These are phyloP conservation scores for Ferrisia virgata DNA, from an alignment of 2,888 invertebrate genomes.

Conservation along the genomic window DNA sequence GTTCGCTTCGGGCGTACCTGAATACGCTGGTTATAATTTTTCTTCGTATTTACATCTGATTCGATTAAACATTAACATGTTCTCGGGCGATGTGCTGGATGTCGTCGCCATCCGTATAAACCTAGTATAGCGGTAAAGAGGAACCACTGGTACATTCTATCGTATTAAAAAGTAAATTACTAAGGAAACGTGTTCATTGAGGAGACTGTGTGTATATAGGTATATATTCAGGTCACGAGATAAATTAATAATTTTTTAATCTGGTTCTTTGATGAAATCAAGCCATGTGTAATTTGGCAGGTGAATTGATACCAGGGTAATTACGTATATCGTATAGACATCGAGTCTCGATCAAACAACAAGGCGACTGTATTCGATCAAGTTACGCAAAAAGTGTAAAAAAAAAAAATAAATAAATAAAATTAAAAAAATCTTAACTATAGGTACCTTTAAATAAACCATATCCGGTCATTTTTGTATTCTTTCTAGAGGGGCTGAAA, in stretches of 20 bases:
- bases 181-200: conserved; percentile 33
- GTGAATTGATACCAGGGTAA: conserved; percentile 24
- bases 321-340: conserved; percentile 3
- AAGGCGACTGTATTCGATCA: neutral
- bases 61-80: neutral
- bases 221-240: conserved; percentile 34
- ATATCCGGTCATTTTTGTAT: neutral
- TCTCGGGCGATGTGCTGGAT: neutral
- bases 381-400: neutral
- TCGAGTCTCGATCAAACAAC: neutral
- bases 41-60: too few relatives aligned
- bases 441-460: too few relatives aligned
- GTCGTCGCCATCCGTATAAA: neutral
- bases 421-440: too few relatives aligned
- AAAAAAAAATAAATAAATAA: neutral
- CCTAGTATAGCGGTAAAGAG: too few relatives aligned
- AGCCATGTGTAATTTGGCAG: conserved; percentile 35
- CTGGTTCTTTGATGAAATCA: conserved; percentile 40
- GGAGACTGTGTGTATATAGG: conserved; percentile 2
- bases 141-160: conserved; percentile 26
- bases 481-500: neutral
- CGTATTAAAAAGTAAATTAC: conserved; percentile 18
- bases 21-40: too few relatives aligned
- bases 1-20: neutral
- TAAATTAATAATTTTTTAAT: conserved; percentile 39